These are phyloP conservation scores for Notodonta dromedarius DNA, from an alignment of 2,888 invertebrate species.

Conservation along the genomic window DNA sequence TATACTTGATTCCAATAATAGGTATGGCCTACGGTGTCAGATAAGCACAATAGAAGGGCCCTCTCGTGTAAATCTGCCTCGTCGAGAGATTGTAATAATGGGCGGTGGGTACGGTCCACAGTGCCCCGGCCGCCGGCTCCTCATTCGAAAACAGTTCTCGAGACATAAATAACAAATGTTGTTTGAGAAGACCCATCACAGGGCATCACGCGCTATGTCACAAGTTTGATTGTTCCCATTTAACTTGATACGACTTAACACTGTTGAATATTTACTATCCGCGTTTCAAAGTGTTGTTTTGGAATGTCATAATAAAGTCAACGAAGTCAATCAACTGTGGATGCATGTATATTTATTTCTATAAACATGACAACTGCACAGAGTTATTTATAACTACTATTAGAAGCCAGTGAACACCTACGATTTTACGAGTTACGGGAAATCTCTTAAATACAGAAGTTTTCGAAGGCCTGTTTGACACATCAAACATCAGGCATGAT, in stretches of 20 bases:
- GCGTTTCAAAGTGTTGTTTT: constrained; percentile 20
- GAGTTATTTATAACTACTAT: too few relatives aligned
- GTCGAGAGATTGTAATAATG: constrained; percentile 15
- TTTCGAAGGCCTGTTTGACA: too few relatives aligned
- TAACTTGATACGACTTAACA: constrained; percentile 52
- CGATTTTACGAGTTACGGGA: too few relatives aligned
- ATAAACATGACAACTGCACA: too few relatives aligned
- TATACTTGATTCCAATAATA: too few relatives aligned
- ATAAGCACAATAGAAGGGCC: constrained; percentile 29
- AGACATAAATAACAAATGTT: constrained; percentile 64
- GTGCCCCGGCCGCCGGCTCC: not conserved
- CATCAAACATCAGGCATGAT: too few relatives aligned
- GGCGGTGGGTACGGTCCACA: constrained; percentile 8
- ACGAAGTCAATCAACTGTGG: constrained; percentile 7
- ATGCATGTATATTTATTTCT: not conserved
- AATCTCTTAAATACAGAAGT: too few relatives aligned
- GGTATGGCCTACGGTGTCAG: constrained; percentile 12
- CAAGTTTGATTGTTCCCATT: constrained; percentile 70
- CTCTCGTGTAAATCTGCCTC: constrained; percentile 13
- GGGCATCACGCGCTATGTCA: constrained; percentile 48
- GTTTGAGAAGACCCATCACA: constrained; percentile 59
- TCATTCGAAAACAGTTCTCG: constrained; percentile 41
- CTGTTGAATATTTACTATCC: constrained; percentile 49
- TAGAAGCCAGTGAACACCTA: too few relatives aligned
- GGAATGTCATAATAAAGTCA: constrained; percentile 29